A percentile compares a stretch with the other conserved stretches of the same genome.
phyloP scores from a whole-genome alignment of 2,113 vertebrate species.

The Notarius quadriscutis region DNA sequence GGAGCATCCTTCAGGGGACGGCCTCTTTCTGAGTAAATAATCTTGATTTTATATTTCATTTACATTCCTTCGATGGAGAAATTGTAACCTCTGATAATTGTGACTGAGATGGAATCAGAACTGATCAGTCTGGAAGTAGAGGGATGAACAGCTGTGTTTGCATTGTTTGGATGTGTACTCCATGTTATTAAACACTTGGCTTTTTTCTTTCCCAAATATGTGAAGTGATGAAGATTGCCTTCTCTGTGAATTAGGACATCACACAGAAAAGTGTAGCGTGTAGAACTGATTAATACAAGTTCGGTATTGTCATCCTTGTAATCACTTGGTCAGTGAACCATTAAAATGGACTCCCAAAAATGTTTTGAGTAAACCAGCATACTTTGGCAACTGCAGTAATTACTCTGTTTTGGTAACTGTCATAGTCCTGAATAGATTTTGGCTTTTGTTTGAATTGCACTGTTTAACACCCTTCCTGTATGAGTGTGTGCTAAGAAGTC shows the following conservation, averaged over 20 bases:
- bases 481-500: not conserved
- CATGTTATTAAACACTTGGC: slow-evolving; percentile 21
- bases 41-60: slow-evolving; percentile 54
- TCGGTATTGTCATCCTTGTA: not conserved
- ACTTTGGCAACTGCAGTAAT: slow-evolving; percentile 26
- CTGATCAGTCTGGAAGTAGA: slow-evolving; percentile 50
- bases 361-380: not conserved
- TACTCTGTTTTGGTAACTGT: slow-evolving; percentile 23
- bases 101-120: slow-evolving; percentile 44
- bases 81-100: slow-evolving; percentile 59
- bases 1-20: slow-evolving; percentile 46
- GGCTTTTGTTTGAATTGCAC: slow-evolving; percentile 5
- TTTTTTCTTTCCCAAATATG: slow-evolving; percentile 27
- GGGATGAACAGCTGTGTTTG: slow-evolving; percentile 55
- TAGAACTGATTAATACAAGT: not conserved
- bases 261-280: not conserved
- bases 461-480: slow-evolving; percentile 28
- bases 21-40: slow-evolving; percentile 34
- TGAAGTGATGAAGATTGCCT: not conserved
- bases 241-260: not conserved
- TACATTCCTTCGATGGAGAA: slow-evolving; percentile 47
- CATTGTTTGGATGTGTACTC: slow-evolving; percentile 21
- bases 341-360: not conserved
- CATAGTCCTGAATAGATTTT: slow-evolving; percentile 25
- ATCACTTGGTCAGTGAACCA: not conserved